These are phyloP conservation scores for Zaprionus lachaisei DNA, from an alignment of 1,140 invertebrate species.

Conservation along the genomic window DNA sequence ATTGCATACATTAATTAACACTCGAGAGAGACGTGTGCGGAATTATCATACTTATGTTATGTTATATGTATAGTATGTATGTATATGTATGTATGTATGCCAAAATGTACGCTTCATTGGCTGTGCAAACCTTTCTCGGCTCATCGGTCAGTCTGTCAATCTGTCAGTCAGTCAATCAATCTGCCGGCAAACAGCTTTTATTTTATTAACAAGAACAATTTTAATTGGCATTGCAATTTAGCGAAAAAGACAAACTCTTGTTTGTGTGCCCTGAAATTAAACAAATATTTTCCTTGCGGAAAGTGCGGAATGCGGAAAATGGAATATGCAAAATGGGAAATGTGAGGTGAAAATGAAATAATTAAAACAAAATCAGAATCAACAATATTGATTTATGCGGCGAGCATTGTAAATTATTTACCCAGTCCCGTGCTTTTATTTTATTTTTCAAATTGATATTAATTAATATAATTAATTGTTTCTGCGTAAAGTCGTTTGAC, in stretches of 20 bases:
- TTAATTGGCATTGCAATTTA: slow-evolving; percentile 48
- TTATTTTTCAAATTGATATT: slow-evolving; percentile 67
- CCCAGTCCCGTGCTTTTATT: slow-evolving; percentile 31
- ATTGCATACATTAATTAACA: slow-evolving; percentile 52
- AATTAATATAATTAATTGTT: slow-evolving; percentile 69
- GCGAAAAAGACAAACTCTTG: slow-evolving; percentile 57
- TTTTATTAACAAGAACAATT: slow-evolving; percentile 29
- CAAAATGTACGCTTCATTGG: neutral
- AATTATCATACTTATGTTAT: slow-evolving; percentile 41
- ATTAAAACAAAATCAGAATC: slow-evolving; percentile 32
- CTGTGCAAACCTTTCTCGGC: neutral
- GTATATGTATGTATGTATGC: slow-evolving; percentile 18
- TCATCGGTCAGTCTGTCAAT: slow-evolving; percentile 48
- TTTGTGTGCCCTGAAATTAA: slow-evolving; percentile 49
- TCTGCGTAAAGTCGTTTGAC: slow-evolving; percentile 38
- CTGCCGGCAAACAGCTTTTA: slow-evolving; percentile 53
- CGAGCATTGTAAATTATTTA: slow-evolving; percentile 51
- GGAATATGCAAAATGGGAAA: neutral
- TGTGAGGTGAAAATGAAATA: slow-evolving; percentile 14
- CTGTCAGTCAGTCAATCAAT: slow-evolving; percentile 54
- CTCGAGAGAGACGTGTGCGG: slow-evolving; percentile 25
- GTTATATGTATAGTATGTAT: too few species aligned
- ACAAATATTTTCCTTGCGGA: slow-evolving; percentile 56
- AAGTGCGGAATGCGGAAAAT: slow-evolving; percentile 17
- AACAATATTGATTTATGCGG: slow-evolving; percentile 42